These are phyloP conservation scores for Saccostrea echinata DNA, from an alignment of 1,140 invertebrate species.

Conservation along the genomic window DNA sequence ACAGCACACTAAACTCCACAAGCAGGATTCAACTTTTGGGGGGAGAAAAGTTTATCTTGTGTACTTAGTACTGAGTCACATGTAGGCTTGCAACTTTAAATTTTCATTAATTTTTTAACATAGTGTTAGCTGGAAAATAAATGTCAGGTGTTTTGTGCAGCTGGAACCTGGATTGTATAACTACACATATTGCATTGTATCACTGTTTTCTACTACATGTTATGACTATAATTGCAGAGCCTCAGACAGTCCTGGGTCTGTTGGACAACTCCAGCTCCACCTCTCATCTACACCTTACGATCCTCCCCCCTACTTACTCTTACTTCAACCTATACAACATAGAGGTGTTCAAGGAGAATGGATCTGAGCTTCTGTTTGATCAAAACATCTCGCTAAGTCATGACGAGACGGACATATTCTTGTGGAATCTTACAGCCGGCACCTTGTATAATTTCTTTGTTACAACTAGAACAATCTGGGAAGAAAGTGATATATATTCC, in stretches of 20 bases:
- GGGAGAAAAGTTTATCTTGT: too few relatives aligned
- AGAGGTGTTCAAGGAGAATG: conserved; percentile 49
- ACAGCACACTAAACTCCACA: conserved; percentile 57
- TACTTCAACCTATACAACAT: conserved; percentile 51
- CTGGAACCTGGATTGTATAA: too few relatives aligned
- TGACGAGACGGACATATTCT: conserved; percentile 36
- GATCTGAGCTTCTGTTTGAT: neutral
- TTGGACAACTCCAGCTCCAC: conserved; percentile 57
- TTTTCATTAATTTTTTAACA: too few relatives aligned
- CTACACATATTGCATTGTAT: too few relatives aligned
- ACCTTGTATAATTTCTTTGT: conserved; percentile 52
- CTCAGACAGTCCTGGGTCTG: conserved; percentile 58
- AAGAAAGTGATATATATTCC: conserved; percentile 49
- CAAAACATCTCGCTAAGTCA: conserved; percentile 20
- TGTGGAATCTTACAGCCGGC: conserved; percentile 53
- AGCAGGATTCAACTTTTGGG: neutral
- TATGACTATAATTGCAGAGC: conserved; percentile 55
- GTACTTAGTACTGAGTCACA: too few relatives aligned
- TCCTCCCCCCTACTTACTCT: conserved; percentile 57
- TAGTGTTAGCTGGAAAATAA: too few relatives aligned
- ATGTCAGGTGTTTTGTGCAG: too few relatives aligned
- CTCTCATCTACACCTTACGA: conserved; percentile 50
- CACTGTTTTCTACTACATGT: neutral
- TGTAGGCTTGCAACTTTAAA: too few relatives aligned
- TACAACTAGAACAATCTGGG: conserved; percentile 43